Percentiles rank a stretch among this genome's conserved stretches.
Evolutionary conservation across 2,888 invertebrate species (phyloP).

Genomic region (Dysmachus trigonus): DNA sequence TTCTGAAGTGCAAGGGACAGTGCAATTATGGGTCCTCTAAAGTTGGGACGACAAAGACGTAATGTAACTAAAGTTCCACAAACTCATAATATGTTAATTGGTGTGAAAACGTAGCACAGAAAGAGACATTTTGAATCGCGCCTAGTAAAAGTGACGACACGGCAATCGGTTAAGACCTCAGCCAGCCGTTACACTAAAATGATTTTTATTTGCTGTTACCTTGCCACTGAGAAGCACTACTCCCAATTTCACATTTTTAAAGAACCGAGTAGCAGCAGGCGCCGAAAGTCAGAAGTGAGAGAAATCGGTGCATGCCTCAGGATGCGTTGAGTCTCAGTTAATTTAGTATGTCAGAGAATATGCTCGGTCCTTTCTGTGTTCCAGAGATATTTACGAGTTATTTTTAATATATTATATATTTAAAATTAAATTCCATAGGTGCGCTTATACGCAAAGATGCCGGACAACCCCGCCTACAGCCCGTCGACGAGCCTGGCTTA

Average conservation of each 20-base stretch:
- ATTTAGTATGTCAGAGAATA: neutral
- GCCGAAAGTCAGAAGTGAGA: neutral
- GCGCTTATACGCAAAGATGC: constrained; percentile 2
- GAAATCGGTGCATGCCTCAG: neutral
- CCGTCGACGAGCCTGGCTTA: constrained; percentile 47
- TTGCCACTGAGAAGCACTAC: neutral
- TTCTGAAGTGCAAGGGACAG: neutral
- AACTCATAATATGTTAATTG: neutral
- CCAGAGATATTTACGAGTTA: neutral
- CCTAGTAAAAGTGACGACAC: neutral
- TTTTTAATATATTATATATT: neutral
- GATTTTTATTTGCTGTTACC: neutral
- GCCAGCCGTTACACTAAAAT: neutral
- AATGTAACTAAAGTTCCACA: constrained; percentile 4
- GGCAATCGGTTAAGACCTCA: neutral
- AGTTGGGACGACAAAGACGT: neutral
- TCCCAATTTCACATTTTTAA: neutral
- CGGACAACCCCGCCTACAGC: constrained; percentile 33
- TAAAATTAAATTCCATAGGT: neutral
- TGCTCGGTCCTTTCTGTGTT: neutral
- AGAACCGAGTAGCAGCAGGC: neutral
- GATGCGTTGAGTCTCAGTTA: neutral
- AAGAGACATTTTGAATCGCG: neutral
- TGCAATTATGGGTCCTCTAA: neutral
- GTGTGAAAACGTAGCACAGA: neutral